Evolutionary conservation across 2,888 invertebrate genomes (phyloP), one percentile per base, ranked within the genome.

Genomic region (Lithosia quadra): DNA sequence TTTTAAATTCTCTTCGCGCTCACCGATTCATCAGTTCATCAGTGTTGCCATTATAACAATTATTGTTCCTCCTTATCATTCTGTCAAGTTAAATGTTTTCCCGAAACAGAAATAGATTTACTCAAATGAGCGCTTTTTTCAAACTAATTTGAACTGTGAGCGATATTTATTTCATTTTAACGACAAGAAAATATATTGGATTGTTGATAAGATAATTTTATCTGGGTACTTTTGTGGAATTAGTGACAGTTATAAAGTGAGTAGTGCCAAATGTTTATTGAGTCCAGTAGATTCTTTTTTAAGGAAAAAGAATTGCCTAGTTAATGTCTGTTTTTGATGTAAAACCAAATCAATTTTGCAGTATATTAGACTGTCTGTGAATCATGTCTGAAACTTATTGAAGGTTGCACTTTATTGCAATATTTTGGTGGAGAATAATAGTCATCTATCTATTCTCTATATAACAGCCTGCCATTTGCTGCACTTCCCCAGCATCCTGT

Each of bases 11-110:
- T 69, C 55, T 71, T 88, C 88, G 84, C 88, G 86, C 83, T 81
- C 82, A 78, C 77, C 80, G 81, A 93, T 93, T 89, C 84, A 88
- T 92, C 91, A 91, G 82, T 58, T 77, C 75, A 80, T 79, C 87
- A 91, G 89, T 85, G 90, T 88, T 80, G 90, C 94, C 94, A 84
- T 94, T 94, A 90, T 88, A 88, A 84, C 94, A 94, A 94, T 94
- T 94, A 93, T 81, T 84, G 85, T 79, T 81, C 64, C 72, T 78
- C 85, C 87, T 83, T 91, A 91, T 94, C 94, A 93, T 90, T 80
- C 89, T 92, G 94, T 92, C 93, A 89, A 77, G 69, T 70, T 71
- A 68, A 75, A 77, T 69, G 74, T 76, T 72, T 80, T 79, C 74
- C 36, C 56, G 63, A 70, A 72, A 72, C 75, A 65, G 72, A 76